Percentiles rank a stretch among this genome's conserved stretches.
These are phyloP conservation scores for Polietes domitor DNA, from an alignment of 2,888 invertebrate species.

Conservation along the genomic window DNA sequence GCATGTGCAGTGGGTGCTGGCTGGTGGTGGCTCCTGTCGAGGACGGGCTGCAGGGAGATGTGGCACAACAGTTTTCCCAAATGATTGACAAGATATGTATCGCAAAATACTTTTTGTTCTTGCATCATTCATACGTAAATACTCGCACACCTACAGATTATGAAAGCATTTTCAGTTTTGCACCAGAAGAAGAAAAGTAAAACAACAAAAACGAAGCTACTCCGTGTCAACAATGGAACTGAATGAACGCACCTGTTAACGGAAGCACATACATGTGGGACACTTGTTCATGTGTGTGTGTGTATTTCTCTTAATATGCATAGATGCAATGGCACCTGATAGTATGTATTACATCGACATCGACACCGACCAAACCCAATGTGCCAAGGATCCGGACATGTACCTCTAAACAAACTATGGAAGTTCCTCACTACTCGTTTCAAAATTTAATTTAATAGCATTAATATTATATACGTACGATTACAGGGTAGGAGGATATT, in stretches of 20 bases:
- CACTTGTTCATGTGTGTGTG: neutral
- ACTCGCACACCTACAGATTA: neutral
- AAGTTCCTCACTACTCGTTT: no score
- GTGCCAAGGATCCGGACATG: no score
- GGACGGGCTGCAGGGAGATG: neutral
- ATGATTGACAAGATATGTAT: constrained; percentile 53
- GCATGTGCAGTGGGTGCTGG: neutral
- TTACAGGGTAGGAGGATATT: no score
- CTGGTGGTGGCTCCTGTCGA: neutral
- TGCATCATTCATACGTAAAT: constrained; percentile 23
- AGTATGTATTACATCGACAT: neutral
- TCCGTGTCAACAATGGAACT: constrained; percentile 30
- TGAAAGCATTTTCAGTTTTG: neutral
- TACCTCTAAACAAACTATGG: no score
- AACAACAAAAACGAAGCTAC: constrained; percentile 22
- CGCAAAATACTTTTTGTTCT: constrained; percentile 15
- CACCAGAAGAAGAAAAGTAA: constrained; percentile 3
- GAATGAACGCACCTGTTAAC: constrained; percentile 34
- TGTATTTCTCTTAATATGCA: neutral
- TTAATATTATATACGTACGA: no score
- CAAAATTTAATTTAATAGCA: no score
- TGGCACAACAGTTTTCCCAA: constrained; percentile 2
- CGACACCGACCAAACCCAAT: no score
- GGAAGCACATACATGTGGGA: neutral
- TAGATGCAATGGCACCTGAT: neutral